A percentile compares a stretch with the other conserved stretches of the same genome.
Conservation (phyloP, 2,797 vertebrate species). For the Sus cebifrons region DNA sequence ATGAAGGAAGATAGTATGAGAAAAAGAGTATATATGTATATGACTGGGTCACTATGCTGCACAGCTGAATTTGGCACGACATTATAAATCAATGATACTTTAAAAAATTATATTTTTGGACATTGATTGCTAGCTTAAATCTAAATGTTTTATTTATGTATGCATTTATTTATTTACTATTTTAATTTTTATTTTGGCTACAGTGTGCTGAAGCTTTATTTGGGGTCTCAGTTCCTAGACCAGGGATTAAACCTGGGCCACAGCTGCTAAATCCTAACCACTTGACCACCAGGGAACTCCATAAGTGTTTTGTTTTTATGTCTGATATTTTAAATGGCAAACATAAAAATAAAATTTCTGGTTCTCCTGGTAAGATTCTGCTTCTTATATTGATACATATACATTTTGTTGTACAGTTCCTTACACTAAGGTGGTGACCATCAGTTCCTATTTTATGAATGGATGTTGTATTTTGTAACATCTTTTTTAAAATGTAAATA, state of each 20-base stretch:
- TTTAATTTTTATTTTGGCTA: no score
- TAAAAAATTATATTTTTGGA: neutral
- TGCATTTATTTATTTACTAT: no score
- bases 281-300: no score
- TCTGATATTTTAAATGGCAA: constrained; percentile 19
- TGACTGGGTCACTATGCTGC: no score
- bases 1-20: no score
- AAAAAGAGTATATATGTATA: no score
- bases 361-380: neutral
- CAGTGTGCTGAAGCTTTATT: no score
- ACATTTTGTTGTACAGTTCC: neutral
- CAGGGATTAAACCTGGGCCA: no score
- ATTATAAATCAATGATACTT: no score
- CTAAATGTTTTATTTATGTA: neutral
- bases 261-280: no score
- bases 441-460: neutral
- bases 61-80: no score
- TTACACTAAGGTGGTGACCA: neutral
- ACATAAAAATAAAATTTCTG: neutral
- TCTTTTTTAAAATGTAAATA: neutral
- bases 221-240: no score
- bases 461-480: neutral
- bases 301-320: neutral
- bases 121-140: neutral
- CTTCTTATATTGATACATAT: neutral